Percentiles rank a stretch among this genome's conserved stretches.
Evolutionary conservation across 1,140 invertebrate species (phyloP).

Genomic region (Saxidomus purpurata): DNA sequence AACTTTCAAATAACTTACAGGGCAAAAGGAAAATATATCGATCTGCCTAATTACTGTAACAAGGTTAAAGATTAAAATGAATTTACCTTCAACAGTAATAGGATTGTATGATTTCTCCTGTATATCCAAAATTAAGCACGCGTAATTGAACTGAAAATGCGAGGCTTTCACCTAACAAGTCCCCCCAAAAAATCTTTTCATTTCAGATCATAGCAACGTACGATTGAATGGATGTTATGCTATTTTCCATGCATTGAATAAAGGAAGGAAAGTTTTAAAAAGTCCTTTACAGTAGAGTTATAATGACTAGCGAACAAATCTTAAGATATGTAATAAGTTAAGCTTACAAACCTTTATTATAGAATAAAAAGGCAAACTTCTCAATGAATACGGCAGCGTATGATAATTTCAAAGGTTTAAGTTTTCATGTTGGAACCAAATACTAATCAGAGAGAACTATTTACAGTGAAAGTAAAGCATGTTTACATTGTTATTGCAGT

Average conservation of each 20-base stretch:
- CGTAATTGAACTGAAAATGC: not conserved
- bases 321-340: slow-evolving; percentile 3
- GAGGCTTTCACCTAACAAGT: not conserved
- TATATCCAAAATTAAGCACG: slow-evolving; percentile 19
- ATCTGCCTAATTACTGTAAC: not conserved
- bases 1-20: slow-evolving; percentile 6
- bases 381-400: not conserved
- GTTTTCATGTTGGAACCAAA: not conserved
- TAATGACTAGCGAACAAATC: not conserved
- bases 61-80: slow-evolving; percentile 16
- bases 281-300: not conserved
- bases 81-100: slow-evolving; percentile 13
- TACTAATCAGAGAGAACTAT: not conserved
- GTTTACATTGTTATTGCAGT: not conserved
- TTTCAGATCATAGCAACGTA: not conserved
- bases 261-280: not conserved
- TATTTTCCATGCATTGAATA: not conserved
- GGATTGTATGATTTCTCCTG: not conserved
- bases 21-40: not conserved
- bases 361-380: not conserved
- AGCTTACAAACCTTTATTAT: slow-evolving; percentile 1
- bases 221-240: slow-evolving; percentile 4
- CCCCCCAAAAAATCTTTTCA: not conserved
- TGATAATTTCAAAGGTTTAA: not conserved
- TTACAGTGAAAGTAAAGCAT: slow-evolving; percentile 6